Percentiles rank a stretch among this genome's conserved stretches.
Conservation (phyloP, 1,140 invertebrate genomes). For the Lethocerus indicus region DNA sequence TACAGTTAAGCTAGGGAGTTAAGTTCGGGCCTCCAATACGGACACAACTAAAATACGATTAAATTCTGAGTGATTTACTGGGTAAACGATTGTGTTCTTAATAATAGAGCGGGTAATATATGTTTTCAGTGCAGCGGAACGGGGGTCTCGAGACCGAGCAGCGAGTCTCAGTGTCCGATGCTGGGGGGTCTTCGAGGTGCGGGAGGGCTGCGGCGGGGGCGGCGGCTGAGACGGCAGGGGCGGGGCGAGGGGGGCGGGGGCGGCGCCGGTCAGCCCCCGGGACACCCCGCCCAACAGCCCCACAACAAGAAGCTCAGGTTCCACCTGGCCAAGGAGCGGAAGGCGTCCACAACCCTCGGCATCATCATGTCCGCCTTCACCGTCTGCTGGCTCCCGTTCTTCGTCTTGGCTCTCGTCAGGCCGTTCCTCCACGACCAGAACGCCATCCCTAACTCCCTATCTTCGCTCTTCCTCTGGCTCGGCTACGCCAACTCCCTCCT, state of each 20-base stretch:
- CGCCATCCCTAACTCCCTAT: constrained; percentile 38
- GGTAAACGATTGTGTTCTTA: too few species aligned
- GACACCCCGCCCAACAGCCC: constrained; percentile 21
- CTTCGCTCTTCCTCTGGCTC: constrained; percentile 62
- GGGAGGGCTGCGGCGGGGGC: too few species aligned
- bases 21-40: too few species aligned
- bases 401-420: constrained; percentile 73
- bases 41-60: too few species aligned
- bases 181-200: constrained; percentile 20
- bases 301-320: constrained; percentile 56
- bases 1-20: too few species aligned
- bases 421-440: constrained; percentile 52
- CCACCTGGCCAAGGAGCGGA: constrained; percentile 73
- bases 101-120: too few species aligned
- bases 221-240: too few species aligned
- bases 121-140: constrained; percentile 47
- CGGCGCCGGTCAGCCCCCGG: constrained; percentile 10
- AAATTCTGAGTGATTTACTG: too few species aligned
- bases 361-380: constrained; percentile 96
- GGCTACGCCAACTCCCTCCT: constrained; percentile 85
- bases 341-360: constrained; percentile 88
- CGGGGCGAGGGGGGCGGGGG: constrained; percentile 18
- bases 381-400: constrained; percentile 94
- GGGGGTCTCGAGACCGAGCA: constrained; percentile 39
- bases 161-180: constrained; percentile 59